Evolutionary conservation across 2,113 vertebrate genomes (phyloP), one percentile per base, ranked within the genome.

Genomic region (Fukomys damarensis): DNA sequence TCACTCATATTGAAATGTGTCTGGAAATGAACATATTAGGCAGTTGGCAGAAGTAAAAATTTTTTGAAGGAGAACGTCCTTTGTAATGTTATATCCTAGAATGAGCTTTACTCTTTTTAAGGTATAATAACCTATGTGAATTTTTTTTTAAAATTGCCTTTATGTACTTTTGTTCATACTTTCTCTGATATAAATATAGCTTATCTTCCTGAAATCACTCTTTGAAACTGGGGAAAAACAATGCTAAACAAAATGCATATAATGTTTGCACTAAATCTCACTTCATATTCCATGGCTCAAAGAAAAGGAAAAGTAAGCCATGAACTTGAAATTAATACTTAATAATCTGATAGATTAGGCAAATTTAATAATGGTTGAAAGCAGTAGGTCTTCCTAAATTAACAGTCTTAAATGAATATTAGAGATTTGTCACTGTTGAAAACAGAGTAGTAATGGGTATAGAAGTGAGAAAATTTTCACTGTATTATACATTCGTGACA

Each of bases 21-120:
- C 17, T 96, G 77, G 79, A 95, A 93, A 93, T 72, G 10, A 66
- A 96, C 89, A 26, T 30, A 74, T 56, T 85, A 86, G 80, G 38
- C 46, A 46, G 30, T 30, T 95, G 49, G 59, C 83, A 41, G 14
- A 91, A 76, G 43, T 77, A 58, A 10, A 35, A 46, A 85, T 90
- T 93, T 43, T 49, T 97, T 14, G n/a, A 79, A 76, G 52, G 35
- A 83, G 12, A 9, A 65, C 76, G 87, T 5, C 16, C 1, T 83
- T 79, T 87, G 52, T n/a, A 96, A 46, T 41, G 83, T 80, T n/a
- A 79, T 3, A 68, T 93, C 56, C 43, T 76, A 4, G 13, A 93
- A 49, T 76, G n/a, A 93, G 61, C 8, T 81, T 32, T 89, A 11
- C 38, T 91, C 13, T 89, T 32, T 35, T 70, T 70, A 43, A 26